These are phyloP conservation scores for Eilema griseolum DNA, from an alignment of 2,888 invertebrate genomes.

Conservation along the genomic window DNA sequence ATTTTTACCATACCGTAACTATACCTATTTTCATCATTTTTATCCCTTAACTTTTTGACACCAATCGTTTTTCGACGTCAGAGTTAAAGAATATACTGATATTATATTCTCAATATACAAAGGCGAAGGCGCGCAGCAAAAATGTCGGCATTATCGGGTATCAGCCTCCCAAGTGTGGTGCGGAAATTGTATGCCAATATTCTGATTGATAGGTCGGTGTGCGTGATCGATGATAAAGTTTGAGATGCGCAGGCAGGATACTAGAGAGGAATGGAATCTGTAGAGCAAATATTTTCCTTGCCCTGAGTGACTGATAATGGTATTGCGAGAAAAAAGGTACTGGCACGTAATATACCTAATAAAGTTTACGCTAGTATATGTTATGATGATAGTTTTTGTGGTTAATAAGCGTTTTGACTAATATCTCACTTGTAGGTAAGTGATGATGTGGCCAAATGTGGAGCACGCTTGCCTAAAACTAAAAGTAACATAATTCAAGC, in stretches of 20 bases:
- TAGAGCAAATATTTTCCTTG: background rate
- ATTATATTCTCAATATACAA: background rate
- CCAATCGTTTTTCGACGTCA: background rate
- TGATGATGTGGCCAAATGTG: no score
- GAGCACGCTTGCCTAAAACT: no score
- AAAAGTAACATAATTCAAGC: no score
- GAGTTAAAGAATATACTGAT: background rate
- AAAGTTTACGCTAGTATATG: no score
- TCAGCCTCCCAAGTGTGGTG: background rate
- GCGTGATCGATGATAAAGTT: conserved; percentile 1
- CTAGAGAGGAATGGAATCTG: background rate
- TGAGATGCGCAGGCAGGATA: background rate
- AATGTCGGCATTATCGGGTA: background rate
- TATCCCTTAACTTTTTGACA: background rate
- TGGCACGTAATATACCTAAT: no score
- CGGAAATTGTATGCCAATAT: background rate
- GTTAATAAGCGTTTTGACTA: no score
- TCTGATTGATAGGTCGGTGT: background rate
- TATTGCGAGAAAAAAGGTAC: background rate
- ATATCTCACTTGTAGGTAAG: no score
- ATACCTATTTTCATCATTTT: no score
- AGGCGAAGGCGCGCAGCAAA: background rate
- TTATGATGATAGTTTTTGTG: no score
- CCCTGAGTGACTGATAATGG: background rate
- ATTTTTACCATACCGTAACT: no score